These are phyloP conservation scores for Electrona antarctica DNA, from an alignment of 2,113 vertebrate genomes.

Conservation along the genomic window DNA sequence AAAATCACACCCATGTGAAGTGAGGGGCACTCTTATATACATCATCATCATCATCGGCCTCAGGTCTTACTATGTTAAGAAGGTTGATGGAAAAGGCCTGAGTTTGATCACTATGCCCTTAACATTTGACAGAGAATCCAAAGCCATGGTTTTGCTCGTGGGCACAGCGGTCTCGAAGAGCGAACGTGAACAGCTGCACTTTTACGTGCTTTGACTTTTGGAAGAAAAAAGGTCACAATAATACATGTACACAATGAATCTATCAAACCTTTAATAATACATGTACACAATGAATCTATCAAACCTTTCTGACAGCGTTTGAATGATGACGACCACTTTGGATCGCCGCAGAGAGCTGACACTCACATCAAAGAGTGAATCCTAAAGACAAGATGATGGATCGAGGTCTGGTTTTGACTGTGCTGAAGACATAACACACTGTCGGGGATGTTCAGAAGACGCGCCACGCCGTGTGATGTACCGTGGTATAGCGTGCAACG, in stretches of 20 bases:
- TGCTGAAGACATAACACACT: background rate
- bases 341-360: background rate
- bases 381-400: background rate
- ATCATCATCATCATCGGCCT: background rate
- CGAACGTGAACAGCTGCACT: too few relatives aligned
- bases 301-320: constrained; percentile 3
- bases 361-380: background rate
- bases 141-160: constrained; percentile 76
- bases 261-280: constrained; percentile 17
- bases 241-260: constrained; percentile 18
- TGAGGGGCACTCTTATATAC: background rate
- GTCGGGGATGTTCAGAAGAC: background rate
- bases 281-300: constrained; percentile 15
- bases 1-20: too few relatives aligned
- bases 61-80: background rate
- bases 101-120: constrained; percentile 84
- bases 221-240: background rate
- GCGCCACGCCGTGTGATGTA: background rate
- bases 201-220: constrained; percentile 19
- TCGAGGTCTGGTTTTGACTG: background rate
- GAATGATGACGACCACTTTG: background rate
- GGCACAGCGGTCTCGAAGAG: constrained; percentile 78
- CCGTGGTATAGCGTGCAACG: background rate
- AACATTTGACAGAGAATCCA: constrained; percentile 88
- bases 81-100: background rate